Conservation (phyloP, 2,113 vertebrate genomes). For the Gasterosteus nipponicus region DNA sequence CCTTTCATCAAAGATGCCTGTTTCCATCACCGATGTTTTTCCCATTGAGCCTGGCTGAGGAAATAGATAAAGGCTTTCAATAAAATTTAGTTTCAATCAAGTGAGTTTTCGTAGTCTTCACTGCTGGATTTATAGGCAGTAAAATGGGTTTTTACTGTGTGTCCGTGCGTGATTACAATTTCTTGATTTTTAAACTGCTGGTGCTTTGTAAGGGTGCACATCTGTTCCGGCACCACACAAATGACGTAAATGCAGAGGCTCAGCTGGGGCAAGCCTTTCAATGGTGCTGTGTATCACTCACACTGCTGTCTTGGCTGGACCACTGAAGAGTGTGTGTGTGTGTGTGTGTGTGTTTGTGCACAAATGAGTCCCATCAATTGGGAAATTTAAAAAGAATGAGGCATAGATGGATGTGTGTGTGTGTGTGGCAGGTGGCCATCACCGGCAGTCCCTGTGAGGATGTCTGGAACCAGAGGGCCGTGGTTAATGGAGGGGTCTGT, state of each 20-base stretch:
- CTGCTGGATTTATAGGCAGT: slow-evolving; percentile 31
- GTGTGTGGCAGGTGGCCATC: slow-evolving; percentile 62
- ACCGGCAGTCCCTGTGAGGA: slow-evolving; percentile 54
- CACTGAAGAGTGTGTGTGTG: not conserved
- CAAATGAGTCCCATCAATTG: slow-evolving; percentile 19
- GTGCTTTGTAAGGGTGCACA: slow-evolving; percentile 10
- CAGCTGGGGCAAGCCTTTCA: slow-evolving; percentile 46
- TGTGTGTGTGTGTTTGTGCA: slow-evolving; percentile 23
- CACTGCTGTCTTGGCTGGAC: slow-evolving; percentile 25
- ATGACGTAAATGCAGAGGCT: slow-evolving; percentile 37
- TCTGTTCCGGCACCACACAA: slow-evolving; percentile 36
- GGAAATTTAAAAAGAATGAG: slow-evolving; percentile 13
- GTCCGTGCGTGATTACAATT: slow-evolving; percentile 14
- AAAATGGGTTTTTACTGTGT: not conserved
- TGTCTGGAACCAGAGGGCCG: slow-evolving; percentile 60
- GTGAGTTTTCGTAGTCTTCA: slow-evolving; percentile 21
- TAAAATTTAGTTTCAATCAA: slow-evolving; percentile 32
- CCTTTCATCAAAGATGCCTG: slow-evolving; percentile 28
- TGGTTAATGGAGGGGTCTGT: slow-evolving; percentile 63
- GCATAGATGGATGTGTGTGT: slow-evolving; percentile 29
- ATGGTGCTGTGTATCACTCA: slow-evolving; percentile 42
- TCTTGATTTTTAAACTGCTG: slow-evolving; percentile 30
- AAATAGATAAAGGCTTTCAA: slow-evolving; percentile 24
- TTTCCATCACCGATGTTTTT: slow-evolving; percentile 13
- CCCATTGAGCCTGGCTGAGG: slow-evolving; percentile 2